These are phyloP conservation scores for Penaeus indicus DNA, from an alignment of 1,140 invertebrate species.

Conservation along the genomic window DNA sequence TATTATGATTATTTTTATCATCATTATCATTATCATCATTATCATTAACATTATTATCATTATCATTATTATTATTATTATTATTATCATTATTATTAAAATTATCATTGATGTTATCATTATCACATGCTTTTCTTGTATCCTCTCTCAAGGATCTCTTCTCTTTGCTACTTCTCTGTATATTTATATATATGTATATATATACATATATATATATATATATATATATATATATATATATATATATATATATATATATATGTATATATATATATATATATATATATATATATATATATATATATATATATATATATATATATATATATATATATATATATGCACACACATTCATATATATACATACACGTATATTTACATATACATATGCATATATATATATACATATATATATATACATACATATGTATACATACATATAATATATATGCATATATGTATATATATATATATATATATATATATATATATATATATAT, in stretches of 20 bases:
- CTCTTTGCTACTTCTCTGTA: not conserved
- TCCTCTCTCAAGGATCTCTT: no score
- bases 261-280: not conserved
- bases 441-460: not conserved
- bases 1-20: no score
- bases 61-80: no score
- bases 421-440: not conserved
- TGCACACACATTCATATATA: not conserved
- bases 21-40: no score
- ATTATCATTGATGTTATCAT: no score
- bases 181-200: conserved; percentile 42
- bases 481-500: conserved; percentile 15
- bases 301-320: not conserved
- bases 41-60: no score
- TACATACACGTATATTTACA: not conserved
- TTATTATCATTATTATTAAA: no score
- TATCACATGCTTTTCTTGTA: no score
- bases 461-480: not conserved
- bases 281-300: not conserved
- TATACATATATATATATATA: conserved; percentile 45
- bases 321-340: not conserved
- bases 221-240: conserved; percentile 31
- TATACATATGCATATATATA: not conserved
- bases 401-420: not conserved
- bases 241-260: not conserved